Percentiles rank a stretch among this genome's conserved stretches.
phyloP scores from a whole-genome alignment of 2,113 vertebrate species.

The Eurystomus gularis region DNA sequence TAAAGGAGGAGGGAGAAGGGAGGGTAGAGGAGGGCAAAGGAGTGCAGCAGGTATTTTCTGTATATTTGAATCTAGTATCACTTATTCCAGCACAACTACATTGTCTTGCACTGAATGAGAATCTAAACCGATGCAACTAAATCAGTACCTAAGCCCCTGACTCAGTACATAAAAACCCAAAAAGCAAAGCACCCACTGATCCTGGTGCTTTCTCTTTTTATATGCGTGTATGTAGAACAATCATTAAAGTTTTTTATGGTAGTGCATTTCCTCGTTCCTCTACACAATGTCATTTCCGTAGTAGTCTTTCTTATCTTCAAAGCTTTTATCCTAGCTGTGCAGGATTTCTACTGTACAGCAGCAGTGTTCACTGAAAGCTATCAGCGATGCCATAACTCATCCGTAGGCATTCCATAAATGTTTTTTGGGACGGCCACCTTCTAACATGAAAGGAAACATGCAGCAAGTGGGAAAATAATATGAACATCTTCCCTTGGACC shows the following conservation, averaged over 20 bases:
- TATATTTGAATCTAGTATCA: background rate
- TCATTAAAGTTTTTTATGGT: background rate
- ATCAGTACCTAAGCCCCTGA: background rate
- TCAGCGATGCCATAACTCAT: slow-evolving; percentile 32
- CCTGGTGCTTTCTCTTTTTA: background rate
- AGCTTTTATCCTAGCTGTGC: slow-evolving; percentile 31
- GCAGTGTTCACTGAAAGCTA: slow-evolving; percentile 22
- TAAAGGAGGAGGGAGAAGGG: background rate
- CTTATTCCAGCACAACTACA: background rate
- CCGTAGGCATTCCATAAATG: slow-evolving; percentile 20
- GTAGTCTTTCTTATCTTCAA: slow-evolving; percentile 30
- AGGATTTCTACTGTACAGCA: slow-evolving; percentile 40
- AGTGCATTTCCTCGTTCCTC: background rate
- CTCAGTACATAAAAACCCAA: background rate
- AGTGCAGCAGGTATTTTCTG: background rate
- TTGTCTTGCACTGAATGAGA: background rate
- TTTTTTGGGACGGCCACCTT: slow-evolving; percentile 30
- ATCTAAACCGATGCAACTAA: background rate
- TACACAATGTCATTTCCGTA: slow-evolving; percentile 22
- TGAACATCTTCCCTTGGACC: background rate
- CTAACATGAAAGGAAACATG: background rate
- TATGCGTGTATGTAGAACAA: background rate
- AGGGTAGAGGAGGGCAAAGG: background rate
- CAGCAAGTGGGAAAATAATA: background rate
- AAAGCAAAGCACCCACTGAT: background rate